Conservation (phyloP, 2,797 vertebrate species). For the Falco cherrug region DNA sequence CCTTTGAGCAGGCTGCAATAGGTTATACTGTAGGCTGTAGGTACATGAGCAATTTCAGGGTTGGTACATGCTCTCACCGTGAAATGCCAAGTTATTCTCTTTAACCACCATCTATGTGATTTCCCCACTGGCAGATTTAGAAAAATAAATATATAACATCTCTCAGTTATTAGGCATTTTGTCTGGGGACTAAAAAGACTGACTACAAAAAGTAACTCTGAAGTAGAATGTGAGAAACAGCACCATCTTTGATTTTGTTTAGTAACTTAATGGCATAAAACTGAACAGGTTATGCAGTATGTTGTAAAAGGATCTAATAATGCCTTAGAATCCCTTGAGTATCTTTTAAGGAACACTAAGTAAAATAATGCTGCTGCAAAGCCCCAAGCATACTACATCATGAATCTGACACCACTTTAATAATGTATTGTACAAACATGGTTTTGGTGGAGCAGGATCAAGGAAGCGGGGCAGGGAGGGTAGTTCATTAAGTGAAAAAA, state of each 20-base stretch:
- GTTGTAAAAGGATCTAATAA: background rate
- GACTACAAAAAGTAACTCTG: background rate
- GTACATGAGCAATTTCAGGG: background rate
- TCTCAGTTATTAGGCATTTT: background rate
- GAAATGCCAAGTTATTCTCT: background rate
- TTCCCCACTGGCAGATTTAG: background rate
- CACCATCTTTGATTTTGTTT: background rate
- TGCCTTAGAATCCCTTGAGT: background rate
- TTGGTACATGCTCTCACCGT: background rate
- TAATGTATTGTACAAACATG: slow-evolving; percentile 56
- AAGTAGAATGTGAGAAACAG: background rate
- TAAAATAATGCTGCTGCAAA: slow-evolving; percentile 9
- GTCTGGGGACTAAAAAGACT: background rate
- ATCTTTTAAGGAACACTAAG: slow-evolving; percentile 2
- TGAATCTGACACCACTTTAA: slow-evolving; percentile 46
- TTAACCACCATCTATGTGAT: background rate
- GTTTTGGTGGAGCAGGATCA: background rate
- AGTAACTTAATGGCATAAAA: background rate
- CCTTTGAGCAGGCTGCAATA: background rate
- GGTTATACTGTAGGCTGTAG: background rate
- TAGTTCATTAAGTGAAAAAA: slow-evolving; percentile 62
- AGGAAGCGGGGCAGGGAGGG: background rate
- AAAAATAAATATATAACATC: background rate
- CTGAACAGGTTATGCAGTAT: background rate
- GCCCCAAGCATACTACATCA: background rate